These are phyloP conservation scores for Chaitophorus viminalis DNA, from an alignment of 2,888 invertebrate genomes.

Conservation along the genomic window DNA sequence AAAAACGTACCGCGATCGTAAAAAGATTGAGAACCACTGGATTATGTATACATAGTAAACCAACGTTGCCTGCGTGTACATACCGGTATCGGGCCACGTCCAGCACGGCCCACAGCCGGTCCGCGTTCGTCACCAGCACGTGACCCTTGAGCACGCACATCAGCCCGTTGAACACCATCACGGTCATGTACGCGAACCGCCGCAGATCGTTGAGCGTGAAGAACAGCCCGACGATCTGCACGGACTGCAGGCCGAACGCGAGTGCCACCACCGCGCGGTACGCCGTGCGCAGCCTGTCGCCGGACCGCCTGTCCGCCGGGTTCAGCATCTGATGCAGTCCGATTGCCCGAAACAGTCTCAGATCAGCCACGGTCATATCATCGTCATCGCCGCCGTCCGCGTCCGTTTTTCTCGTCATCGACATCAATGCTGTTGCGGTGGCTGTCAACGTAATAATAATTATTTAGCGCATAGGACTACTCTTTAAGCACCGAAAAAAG, in stretches of 20 bases:
- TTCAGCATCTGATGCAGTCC: background rate
- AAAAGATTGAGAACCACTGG: no score
- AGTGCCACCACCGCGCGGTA: background rate
- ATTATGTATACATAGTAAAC: no score
- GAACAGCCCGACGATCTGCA: background rate
- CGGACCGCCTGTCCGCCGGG: background rate
- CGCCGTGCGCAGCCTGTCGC: background rate
- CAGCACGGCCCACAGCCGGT: background rate
- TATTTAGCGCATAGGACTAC: no score
- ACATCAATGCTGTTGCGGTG: no score
- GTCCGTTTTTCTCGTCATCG: background rate
- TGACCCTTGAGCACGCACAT: slow-evolving; percentile 4
- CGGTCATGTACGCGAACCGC: background rate
- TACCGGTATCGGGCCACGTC: slow-evolving; percentile 6
- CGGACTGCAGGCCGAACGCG: background rate
- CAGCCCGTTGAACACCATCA: background rate
- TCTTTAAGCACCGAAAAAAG: no score
- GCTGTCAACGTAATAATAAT: no score
- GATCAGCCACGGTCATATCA: background rate
- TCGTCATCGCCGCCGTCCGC: background rate
- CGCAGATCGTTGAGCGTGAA: background rate
- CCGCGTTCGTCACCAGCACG: background rate
- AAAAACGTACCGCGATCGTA: no score
- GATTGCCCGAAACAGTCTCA: background rate
- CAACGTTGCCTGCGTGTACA: no score